Percentiles rank a stretch among this genome's conserved stretches.
Evolutionary conservation across 2,888 invertebrate genomes (phyloP).

Genomic region (Mycalesis mineus): DNA sequence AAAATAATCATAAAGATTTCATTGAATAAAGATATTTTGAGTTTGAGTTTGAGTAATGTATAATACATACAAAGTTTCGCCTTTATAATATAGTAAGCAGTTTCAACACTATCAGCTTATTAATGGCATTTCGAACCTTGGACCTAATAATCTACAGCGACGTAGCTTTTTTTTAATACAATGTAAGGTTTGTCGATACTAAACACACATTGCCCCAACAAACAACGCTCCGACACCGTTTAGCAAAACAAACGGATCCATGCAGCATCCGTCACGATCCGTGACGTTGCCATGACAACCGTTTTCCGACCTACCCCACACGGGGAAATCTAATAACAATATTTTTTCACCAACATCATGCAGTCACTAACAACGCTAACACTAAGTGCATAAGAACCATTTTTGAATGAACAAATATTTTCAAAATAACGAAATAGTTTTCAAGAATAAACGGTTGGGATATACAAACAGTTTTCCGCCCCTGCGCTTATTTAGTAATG

Average conservation of each 20-base stretch:
- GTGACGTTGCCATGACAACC: conserved; percentile 55
- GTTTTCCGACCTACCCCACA: conserved; percentile 55
- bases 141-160: too few relatives aligned
- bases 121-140: too few relatives aligned
- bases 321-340: conserved; percentile 56
- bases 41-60: too few relatives aligned
- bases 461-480: conserved; percentile 49
- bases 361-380: conserved; percentile 5
- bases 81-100: too few relatives aligned
- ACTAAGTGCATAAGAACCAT: conserved; percentile 8
- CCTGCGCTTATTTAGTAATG: conserved; percentile 55
- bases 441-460: conserved; percentile 39
- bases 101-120: too few relatives aligned
- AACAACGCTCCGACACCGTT: conserved; percentile 27
- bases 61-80: too few relatives aligned
- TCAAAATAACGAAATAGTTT: conserved; percentile 5
- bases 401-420: conserved; percentile 16
- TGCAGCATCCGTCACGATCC: conserved; percentile 33
- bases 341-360: conserved; percentile 26
- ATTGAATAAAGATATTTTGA: too few relatives aligned
- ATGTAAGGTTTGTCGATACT: background rate
- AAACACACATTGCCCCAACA: conserved; percentile 12
- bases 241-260: conserved; percentile 36
- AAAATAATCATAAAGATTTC: too few relatives aligned
- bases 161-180: too few relatives aligned